Base-by-base conservation (phyloP, 2,113 vertebrate genomes). In the Triplophysa tibetana region DNA sequence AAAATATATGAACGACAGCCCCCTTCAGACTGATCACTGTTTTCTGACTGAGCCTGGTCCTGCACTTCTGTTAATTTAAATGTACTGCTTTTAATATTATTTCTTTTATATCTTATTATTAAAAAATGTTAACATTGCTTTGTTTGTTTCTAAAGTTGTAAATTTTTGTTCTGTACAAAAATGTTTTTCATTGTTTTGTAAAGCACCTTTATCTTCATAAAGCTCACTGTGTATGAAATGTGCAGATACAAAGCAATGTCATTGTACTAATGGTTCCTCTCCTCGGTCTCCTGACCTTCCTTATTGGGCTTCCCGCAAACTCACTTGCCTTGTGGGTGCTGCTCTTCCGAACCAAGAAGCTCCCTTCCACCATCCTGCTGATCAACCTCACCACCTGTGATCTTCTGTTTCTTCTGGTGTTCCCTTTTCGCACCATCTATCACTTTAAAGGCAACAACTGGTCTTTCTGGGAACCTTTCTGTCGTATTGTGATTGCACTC, bases 341-440 rank as follows among this genome's bases (percentile, higher is more conserved):
- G 89, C 73, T 93, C 24, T 92, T 90, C 5, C 70, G 85, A 3
- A 85, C 92, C 11, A 94, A 95, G 70, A 89, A 84, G 54, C 82
- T 90, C 61, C 91, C 95, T 0, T 92, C 95, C 83, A 96, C 94
- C 0, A 8, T 88, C 12, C 91, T 97, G 63, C 92, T 98, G 56
- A 92, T 95, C 85, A 98, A 97, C 89, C 86, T 98, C 83, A 96
- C 96, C 0, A 82, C 75, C 0, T 91, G 91, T 0, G 96, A 98
- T 87, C 92, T 95, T 23, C 87, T 96, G 56, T 90, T 98, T 12
- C 19, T 89, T 0, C n/a, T 91, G 23, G 86, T 86, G 11, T 89
- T 98, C 80, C 96, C 96, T 0, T 95, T 95, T 29, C 94, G 95
- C 33, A 88, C 96, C 0, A 45, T 83, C 81, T 98, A 98, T 85